A percentile compares a stretch with the other conserved stretches of the same genome.
phyloP scores from a whole-genome alignment of 2,113 vertebrate species.

The Prionailurus viverrinus region DNA sequence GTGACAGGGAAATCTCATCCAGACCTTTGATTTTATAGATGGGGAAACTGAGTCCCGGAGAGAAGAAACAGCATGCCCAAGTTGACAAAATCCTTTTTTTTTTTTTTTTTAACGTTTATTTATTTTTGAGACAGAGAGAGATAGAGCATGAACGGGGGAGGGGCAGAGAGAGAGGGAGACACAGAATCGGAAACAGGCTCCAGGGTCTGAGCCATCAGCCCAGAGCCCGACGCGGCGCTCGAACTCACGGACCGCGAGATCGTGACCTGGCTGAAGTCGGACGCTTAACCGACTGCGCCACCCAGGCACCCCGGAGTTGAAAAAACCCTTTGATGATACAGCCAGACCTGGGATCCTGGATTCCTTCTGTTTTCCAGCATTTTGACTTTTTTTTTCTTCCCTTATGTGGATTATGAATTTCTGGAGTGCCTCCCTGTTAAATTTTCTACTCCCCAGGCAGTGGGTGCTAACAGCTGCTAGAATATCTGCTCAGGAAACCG shows the following conservation, averaged over 20 bases:
- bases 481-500: background rate
- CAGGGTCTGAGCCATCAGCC: accelerated
- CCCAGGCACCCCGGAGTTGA: background rate
- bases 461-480: background rate
- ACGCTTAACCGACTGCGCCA: too few relatives aligned
- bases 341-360: background rate
- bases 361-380: background rate
- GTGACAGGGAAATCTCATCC: background rate
- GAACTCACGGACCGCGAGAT: too few relatives aligned
- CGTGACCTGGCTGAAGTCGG: too few relatives aligned
- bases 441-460: too few relatives aligned
- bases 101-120: too few relatives aligned
- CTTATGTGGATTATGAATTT: accelerated
- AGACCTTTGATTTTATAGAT: background rate
- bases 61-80: background rate
- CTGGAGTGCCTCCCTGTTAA: background rate
- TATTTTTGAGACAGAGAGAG: too few relatives aligned
- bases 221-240: too few relatives aligned
- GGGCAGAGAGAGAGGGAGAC: too few relatives aligned
- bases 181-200: accelerated
- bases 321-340: background rate
- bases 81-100: background rate
- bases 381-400: background rate
- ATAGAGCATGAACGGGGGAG: too few relatives aligned
- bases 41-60: background rate